These are phyloP conservation scores for Centruroides sculpturatus DNA, from an alignment of 1,140 invertebrate species.

Conservation along the genomic window DNA sequence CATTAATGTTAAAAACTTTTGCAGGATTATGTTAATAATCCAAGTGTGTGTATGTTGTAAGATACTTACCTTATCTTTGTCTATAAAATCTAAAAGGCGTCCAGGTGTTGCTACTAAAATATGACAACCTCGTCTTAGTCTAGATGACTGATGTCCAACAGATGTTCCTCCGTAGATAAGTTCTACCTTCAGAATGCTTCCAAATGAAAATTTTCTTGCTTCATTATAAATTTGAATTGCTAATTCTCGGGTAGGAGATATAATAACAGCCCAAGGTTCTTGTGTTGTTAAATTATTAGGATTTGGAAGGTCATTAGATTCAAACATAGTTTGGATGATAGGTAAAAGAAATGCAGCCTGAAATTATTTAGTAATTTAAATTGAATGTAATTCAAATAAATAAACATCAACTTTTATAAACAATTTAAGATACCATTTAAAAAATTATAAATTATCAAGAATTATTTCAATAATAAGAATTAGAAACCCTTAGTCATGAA, in stretches of 20 bases:
- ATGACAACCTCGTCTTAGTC: conserved; percentile 59
- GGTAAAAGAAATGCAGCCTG: conserved; percentile 83
- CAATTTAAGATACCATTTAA: too few relatives aligned
- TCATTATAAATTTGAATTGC: conserved; percentile 75
- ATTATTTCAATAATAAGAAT: too few relatives aligned
- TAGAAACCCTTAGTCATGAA: too few relatives aligned
- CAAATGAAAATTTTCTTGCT: conserved; percentile 65
- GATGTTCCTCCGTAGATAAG: conserved; percentile 79
- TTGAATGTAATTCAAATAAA: too few relatives aligned
- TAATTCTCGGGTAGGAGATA: conserved; percentile 84
- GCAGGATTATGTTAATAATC: too few relatives aligned
- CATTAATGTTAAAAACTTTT: too few relatives aligned
- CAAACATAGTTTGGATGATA: conserved; percentile 57
- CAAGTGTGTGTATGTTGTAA: too few relatives aligned
- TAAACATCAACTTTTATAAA: too few relatives aligned
- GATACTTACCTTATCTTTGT: conserved; percentile 45
- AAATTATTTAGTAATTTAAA: conserved; percentile 17
- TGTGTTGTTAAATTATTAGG: conserved; percentile 28
- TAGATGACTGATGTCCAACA: conserved; percentile 49
- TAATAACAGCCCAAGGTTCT: conserved; percentile 55
- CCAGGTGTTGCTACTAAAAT: conserved; percentile 90
- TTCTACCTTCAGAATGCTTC: conserved; percentile 51
- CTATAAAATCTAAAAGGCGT: conserved; percentile 69
- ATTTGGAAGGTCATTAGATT: conserved; percentile 26
- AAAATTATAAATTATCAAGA: too few relatives aligned